Conservation (phyloP, 2,113 vertebrate genomes). For the Cebus imitator region DNA sequence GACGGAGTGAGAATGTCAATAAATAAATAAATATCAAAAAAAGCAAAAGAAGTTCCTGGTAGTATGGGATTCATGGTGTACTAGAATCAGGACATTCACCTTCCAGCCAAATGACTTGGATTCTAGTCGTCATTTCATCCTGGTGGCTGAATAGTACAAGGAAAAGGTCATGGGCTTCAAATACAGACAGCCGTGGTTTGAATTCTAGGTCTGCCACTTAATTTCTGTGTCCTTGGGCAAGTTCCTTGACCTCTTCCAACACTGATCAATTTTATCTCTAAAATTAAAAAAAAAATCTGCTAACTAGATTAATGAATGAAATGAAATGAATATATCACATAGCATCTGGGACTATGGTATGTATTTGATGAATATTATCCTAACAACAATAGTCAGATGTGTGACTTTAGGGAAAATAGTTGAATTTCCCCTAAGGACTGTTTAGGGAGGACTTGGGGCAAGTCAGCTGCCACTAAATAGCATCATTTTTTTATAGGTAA, state of each 20-base stretch:
- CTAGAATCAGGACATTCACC: neutral
- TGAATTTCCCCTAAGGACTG: constrained; percentile 1
- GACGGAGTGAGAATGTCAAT: too few relatives aligned
- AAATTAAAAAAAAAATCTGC: neutral
- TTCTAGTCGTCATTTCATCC: neutral
- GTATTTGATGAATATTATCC: neutral
- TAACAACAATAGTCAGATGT: neutral
- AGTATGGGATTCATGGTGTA: neutral
- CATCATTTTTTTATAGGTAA: constrained; percentile 26
- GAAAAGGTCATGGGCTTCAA: neutral
- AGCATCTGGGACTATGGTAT: neutral
- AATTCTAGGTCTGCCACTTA: constrained; percentile 21
- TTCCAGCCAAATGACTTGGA: neutral
- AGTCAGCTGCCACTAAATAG: neutral
- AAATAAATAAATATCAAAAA: too few relatives aligned
- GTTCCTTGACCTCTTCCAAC: neutral
- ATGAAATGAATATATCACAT: neutral
- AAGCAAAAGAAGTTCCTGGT: neutral
- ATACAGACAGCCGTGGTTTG: neutral
- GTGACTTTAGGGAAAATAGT: neutral
- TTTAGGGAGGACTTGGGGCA: neutral
- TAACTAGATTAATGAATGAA: neutral
- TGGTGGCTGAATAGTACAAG: neutral
- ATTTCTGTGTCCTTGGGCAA: neutral
- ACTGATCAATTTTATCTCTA: constrained; percentile 14